Evolutionary conservation across 2,113 vertebrate genomes (phyloP).

Genomic region (Brachyhypopomus occidentalis): DNA sequence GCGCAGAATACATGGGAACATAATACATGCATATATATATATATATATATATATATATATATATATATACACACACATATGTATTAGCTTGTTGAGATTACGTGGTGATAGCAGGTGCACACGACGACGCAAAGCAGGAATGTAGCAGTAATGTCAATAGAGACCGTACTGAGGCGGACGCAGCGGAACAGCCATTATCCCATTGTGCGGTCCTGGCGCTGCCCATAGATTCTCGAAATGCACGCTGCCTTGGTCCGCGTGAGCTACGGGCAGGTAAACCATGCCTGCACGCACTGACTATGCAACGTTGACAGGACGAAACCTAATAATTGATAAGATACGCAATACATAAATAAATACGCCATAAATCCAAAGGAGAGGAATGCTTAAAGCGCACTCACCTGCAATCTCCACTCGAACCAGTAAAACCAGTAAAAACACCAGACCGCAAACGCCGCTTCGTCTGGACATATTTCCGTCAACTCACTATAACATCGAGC

Average conservation of each 20-base stretch:
- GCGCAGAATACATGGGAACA: not conserved
- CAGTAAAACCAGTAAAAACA: slow-evolving; percentile 26
- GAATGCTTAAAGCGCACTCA: not conserved
- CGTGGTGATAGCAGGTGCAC: too few species aligned
- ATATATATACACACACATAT: too few species aligned
- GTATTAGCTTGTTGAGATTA: too few species aligned
- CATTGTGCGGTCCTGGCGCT: too few species aligned
- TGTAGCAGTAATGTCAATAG: not conserved
- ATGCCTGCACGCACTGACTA: not conserved
- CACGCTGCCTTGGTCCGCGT: too few species aligned
- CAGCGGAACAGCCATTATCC: not conserved
- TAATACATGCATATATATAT: too few species aligned
- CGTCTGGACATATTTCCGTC: slow-evolving; percentile 12
- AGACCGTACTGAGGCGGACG: not conserved
- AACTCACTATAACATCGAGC: not conserved
- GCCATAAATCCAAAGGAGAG: not conserved
- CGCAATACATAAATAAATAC: not conserved
- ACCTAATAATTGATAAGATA: not conserved
- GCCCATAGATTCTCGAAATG: too few species aligned
- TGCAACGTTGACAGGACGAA: not conserved
- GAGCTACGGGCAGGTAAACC: not conserved
- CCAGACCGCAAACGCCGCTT: slow-evolving; percentile 1
- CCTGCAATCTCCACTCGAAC: slow-evolving; percentile 32
- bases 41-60: too few species aligned
- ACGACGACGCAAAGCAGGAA: too few species aligned